These are phyloP conservation scores for Lasiurus borealis DNA, from an alignment of 2,113 vertebrate species.

Conservation along the genomic window DNA sequence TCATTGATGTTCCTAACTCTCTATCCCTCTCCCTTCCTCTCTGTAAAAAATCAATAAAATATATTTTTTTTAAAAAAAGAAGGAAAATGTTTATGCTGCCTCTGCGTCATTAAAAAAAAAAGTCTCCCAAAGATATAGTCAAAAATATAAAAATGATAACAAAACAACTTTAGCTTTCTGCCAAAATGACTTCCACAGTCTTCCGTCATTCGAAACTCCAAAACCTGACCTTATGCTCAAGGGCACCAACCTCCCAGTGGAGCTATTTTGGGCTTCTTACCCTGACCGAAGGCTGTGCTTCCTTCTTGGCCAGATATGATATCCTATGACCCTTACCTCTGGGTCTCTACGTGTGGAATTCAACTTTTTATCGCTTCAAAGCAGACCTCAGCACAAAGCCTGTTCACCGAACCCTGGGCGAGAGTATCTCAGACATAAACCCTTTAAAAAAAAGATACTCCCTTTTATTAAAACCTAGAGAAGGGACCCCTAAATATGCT, in stretches of 20 bases:
- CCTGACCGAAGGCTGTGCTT: not conserved
- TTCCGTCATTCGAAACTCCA: not conserved
- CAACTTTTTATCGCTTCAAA: not conserved
- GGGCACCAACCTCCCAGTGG: not conserved
- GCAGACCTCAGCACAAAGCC: not conserved
- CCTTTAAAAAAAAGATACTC: not conserved
- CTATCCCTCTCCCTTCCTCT: too few species aligned
- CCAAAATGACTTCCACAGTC: conserved; percentile 43
- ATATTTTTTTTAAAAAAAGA: too few species aligned
- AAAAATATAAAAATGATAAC: not conserved
- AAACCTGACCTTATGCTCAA: conserved; percentile 9
- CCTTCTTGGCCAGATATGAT: conserved; percentile 57
- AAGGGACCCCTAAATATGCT: not conserved
- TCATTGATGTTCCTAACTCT: too few species aligned
- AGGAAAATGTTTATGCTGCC: conserved; percentile 57
- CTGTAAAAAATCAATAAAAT: too few species aligned
- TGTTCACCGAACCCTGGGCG: not conserved
- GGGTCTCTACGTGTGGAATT: not conserved
- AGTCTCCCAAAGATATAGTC: conserved; percentile 11
- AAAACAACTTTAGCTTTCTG: not conserved
- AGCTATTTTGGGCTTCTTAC: not conserved
- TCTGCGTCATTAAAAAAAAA: conserved; percentile 21
- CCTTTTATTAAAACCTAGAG: conserved; percentile 1
- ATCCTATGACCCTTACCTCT: conserved; percentile 18
- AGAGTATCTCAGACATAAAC: not conserved